Percentiles rank a stretch among this genome's conserved stretches.
Evolutionary conservation across 1,140 invertebrate genomes (phyloP).

Genomic region (Drosophila lacertosa): DNA sequence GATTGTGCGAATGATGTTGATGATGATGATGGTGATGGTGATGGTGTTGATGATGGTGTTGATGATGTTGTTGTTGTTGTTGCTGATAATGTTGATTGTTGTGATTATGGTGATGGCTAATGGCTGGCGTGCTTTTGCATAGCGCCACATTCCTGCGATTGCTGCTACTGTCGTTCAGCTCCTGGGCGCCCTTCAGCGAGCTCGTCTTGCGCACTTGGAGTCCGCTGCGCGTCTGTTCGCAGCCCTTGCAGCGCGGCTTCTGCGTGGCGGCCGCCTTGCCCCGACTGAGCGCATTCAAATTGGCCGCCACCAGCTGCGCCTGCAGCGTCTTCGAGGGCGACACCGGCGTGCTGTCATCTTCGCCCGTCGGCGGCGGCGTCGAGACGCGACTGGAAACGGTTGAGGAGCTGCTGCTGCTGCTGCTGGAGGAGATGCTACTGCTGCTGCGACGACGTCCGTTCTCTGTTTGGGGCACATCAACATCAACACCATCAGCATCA

Average conservation of each 20-base stretch:
- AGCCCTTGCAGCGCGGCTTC: slow-evolving; percentile 48
- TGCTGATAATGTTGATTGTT: slow-evolving; percentile 25
- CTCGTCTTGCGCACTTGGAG: slow-evolving; percentile 71
- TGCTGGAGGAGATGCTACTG: slow-evolving; percentile 38
- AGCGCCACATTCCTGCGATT: slow-evolving; percentile 38
- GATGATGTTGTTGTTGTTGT: slow-evolving; percentile 13
- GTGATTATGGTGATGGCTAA: slow-evolving; percentile 51
- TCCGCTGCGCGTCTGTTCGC: slow-evolving; percentile 59
- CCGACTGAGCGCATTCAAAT: slow-evolving; percentile 60
- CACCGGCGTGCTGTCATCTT: slow-evolving; percentile 75
- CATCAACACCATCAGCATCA: slow-evolving; percentile 47
- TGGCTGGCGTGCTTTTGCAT: slow-evolving; percentile 74
- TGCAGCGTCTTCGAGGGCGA: slow-evolving; percentile 74
- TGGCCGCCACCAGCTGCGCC: slow-evolving; percentile 64
- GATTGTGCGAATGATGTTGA: slow-evolving; percentile 17
- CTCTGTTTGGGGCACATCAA: slow-evolving; percentile 35
- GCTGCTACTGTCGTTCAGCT: slow-evolving; percentile 42
- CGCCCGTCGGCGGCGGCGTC: slow-evolving; percentile 77
- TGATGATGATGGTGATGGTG: slow-evolving; percentile 33
- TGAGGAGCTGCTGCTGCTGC: slow-evolving; percentile 49
- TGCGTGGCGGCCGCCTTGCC: slow-evolving; percentile 24
- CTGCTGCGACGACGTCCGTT: slow-evolving; percentile 29
- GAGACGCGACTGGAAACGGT: slow-evolving; percentile 74
- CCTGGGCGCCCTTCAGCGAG: slow-evolving; percentile 68
- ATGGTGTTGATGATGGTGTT: slow-evolving; percentile 20